Evolutionary conservation across 2,113 vertebrate genomes (phyloP).

Genomic region (Reinhardtius hippoglossoides): DNA sequence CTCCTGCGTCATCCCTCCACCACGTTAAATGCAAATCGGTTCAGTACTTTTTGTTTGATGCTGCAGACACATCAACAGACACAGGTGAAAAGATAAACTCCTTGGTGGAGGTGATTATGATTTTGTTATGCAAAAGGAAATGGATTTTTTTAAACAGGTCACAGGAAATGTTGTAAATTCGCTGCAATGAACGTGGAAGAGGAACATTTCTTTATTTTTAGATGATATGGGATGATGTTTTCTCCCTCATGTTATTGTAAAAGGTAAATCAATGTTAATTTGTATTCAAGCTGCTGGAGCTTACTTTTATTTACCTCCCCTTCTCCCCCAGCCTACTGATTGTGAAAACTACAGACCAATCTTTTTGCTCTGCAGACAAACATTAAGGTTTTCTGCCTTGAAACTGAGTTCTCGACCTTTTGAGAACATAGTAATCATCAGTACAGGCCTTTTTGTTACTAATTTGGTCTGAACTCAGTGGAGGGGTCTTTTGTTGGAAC

Average conservation of each 20-base stretch:
- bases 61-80: neutral
- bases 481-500: neutral
- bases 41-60: neutral
- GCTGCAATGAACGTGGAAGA: neutral
- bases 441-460: constrained; percentile 1
- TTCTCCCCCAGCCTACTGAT: neutral
- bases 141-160: constrained; percentile 18
- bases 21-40: neutral
- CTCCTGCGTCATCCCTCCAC: neutral
- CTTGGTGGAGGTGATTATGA: neutral
- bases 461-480: neutral
- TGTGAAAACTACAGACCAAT: constrained; percentile 4
- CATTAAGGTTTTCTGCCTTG: constrained; percentile 22
- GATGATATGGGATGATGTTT: neutral
- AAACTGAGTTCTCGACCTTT: constrained; percentile 27
- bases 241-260: neutral
- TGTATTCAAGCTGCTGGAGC: neutral
- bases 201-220: constrained; percentile 14
- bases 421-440: constrained; percentile 7
- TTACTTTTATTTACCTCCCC: neutral
- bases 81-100: neutral
- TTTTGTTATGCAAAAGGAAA: constrained; percentile 6
- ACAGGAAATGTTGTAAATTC: constrained; percentile 15
- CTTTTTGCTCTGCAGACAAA: constrained; percentile 14
- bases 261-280: constrained; percentile 3